Base-by-base conservation (phyloP, 2,888 invertebrate species). In the Lissocephala sabroskyi region DNA sequence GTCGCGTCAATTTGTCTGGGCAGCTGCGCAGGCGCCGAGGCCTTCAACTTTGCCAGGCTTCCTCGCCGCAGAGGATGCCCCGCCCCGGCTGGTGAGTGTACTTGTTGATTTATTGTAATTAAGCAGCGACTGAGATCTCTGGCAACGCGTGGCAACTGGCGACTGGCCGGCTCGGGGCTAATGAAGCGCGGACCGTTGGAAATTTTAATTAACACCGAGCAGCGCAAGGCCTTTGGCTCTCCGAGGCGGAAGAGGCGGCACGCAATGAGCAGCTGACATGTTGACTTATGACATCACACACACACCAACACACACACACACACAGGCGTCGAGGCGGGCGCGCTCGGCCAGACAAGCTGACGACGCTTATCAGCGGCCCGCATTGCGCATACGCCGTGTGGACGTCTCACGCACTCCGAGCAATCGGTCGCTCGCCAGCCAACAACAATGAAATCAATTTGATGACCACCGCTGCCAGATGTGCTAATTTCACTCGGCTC, bases 41-140 rank as follows among this genome's bases (percentile, higher is more conserved):
- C n/a, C n/a, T 13, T 32, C 30, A n/a, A 19, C 23, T 19, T 6
- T 48, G 50, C 45, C 30, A 16, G 13, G 26, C 43, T 35, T 35
- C 33, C 42, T 16, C 13, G 17, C 41, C 35, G 26, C 41, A 9
- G 13, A 11, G 13, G 16, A 5, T 29, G n/a, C 13, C 30, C 41
- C 35, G 26, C 41, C 17, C 23, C 28, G 13, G 16, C 14, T 29
- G n/a, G 70, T 62, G 73, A 68, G 78, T 79, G 79, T 80, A 81
- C 78, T 80, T 75, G 80, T 80, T 81, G 80, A 80, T 81, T 80
- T 80, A 81, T 81, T 81, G n/a, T n/a, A 81, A 80, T 81, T 81
- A 79, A 81, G 70, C 65, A 73, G 13, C 26, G 18, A 26, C 19
- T 29, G 42, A 32, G 13, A 32, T 14, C 17, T 33, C 32, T 18